Evolutionary conservation across 2,888 invertebrate genomes (phyloP).

Genomic region (Stenoptilia bipunctidactyla): DNA sequence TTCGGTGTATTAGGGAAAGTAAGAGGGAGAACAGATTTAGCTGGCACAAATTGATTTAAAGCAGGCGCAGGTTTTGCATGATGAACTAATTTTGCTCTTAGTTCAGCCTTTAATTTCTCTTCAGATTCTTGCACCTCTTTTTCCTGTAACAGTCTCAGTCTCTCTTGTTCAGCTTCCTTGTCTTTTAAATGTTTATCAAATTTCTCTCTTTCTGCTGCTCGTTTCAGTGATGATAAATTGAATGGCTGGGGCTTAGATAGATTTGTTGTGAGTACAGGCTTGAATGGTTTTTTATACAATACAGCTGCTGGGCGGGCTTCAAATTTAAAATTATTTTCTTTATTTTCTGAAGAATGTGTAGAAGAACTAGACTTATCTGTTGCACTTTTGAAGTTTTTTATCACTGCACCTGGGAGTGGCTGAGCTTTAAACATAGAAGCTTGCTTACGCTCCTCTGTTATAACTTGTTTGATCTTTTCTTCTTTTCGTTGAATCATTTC

Average conservation of each 20-base stretch:
- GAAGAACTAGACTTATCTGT: conserved; percentile 32
- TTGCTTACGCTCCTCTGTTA: conserved; percentile 72
- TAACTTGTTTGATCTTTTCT: conserved; percentile 68
- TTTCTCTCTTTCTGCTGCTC: conserved; percentile 72
- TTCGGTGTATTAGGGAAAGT: conserved; percentile 77
- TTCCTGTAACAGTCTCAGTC: conserved; percentile 38
- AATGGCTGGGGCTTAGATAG: conserved; percentile 65
- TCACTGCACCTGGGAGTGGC: conserved; percentile 71
- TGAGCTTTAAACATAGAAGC: conserved; percentile 78
- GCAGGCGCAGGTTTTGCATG: conserved; percentile 75
- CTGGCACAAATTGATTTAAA: conserved; percentile 57
- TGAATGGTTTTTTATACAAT: conserved; percentile 74
- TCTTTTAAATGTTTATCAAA: conserved; percentile 70
- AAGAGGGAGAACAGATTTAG: conserved; percentile 61
- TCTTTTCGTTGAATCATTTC: conserved; percentile 69
- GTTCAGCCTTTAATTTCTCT: conserved; percentile 54
- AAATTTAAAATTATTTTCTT: conserved; percentile 62
- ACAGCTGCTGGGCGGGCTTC: conserved; percentile 75
- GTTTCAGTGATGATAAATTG: conserved; percentile 73
- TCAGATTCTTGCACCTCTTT: conserved; percentile 49
- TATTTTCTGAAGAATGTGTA: conserved; percentile 47
- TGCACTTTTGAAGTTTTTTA: conserved; percentile 42
- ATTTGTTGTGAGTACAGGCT: conserved; percentile 63
- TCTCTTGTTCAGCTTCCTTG: conserved; percentile 64
- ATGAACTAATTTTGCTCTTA: conserved; percentile 71